Evolutionary conservation across 2,797 vertebrate genomes (phyloP).

Genomic region (Halcyon smyrnensis): DNA sequence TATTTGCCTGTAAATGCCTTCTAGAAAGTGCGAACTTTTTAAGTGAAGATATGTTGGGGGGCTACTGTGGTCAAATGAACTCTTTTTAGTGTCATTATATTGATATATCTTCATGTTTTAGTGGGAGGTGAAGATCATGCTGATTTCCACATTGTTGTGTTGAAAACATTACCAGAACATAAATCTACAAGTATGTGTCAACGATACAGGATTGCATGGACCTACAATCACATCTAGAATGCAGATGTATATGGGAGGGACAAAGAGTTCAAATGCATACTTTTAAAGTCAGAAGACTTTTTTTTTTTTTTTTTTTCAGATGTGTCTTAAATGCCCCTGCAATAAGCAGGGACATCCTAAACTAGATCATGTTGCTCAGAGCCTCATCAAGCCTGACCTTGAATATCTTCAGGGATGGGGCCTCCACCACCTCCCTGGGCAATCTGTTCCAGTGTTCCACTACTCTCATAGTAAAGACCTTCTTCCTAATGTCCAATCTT

Average conservation of each 20-base stretch:
- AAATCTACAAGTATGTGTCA: background rate
- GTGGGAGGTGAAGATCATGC: background rate
- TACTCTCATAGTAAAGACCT: too few relatives aligned
- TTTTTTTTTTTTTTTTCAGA: background rate
- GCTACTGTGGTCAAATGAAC: background rate
- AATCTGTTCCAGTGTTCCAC: too few relatives aligned
- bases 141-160: background rate
- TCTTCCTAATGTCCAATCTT: too few relatives aligned
- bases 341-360: too few relatives aligned
- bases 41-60: background rate
- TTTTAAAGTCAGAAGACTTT: background rate
- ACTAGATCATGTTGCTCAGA: too few relatives aligned
- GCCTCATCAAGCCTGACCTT: too few relatives aligned
- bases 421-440: too few relatives aligned
- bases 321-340: background rate
- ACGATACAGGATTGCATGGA: background rate
- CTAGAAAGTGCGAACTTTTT: background rate
- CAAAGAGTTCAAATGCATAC: background rate
- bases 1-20: background rate
- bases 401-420: too few relatives aligned
- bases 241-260: rapidly evolving
- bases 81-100: background rate
- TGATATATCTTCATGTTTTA: background rate
- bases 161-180: background rate
- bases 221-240: background rate